Conservation (phyloP, 2,797 vertebrate species). For the Agapornis canus region DNA sequence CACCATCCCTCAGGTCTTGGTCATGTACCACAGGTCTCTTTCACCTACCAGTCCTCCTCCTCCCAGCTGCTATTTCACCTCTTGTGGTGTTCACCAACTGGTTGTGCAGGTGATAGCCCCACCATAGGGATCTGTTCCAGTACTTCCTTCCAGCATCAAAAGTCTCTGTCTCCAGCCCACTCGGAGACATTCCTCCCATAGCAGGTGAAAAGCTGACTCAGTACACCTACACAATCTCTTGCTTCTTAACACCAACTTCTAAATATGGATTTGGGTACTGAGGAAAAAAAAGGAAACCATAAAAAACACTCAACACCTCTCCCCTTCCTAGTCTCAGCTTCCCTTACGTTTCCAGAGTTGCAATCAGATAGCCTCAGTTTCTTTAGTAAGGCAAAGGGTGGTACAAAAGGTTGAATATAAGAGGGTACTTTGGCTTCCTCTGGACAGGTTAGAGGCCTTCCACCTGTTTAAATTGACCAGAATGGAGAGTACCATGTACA, state of each 20-base stretch:
- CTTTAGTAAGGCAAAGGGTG: neutral
- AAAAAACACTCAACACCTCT: neutral
- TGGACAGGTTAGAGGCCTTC: neutral
- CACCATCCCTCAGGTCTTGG: neutral
- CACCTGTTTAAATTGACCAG: neutral
- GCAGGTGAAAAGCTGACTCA: neutral
- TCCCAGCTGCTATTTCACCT: neutral
- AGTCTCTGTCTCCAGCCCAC: neutral
- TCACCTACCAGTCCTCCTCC: neutral
- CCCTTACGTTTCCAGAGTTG: neutral
- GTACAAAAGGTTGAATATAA: neutral
- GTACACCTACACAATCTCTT: neutral
- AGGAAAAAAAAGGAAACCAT: neutral
- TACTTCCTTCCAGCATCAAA: neutral
- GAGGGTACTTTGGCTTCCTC: neutral
- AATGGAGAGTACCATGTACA: accelerated
- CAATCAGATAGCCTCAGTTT: neutral
- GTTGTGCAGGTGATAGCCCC: neutral
- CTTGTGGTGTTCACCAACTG: neutral
- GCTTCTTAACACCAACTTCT: neutral
- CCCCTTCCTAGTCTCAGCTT: neutral
- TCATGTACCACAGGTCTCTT: neutral
- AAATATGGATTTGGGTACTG: neutral
- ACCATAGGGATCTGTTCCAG: neutral
- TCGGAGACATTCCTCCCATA: neutral